Base-by-base conservation (phyloP, 2,888 invertebrate species). In the Galerucella calmariensis region DNA sequence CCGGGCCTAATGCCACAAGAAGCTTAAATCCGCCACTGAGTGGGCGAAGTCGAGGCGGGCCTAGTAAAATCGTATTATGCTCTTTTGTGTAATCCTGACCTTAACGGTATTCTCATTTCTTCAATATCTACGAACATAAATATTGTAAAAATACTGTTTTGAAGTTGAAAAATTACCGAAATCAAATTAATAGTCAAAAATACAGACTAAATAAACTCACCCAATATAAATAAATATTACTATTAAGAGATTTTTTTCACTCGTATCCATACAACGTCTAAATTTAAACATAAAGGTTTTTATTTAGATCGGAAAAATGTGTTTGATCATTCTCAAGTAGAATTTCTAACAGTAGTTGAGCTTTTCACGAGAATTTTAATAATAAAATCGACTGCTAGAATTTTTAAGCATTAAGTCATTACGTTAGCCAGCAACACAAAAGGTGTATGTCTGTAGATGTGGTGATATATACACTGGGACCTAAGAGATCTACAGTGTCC, bases 251-350 rank as follows among this genome's bases (percentile, higher is more conserved):
- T 41, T 41, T 41, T 51, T 51, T 51, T 51, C n/a, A 51, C 14
- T 4, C 12, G n/a, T 51, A 51, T 51, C 51, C 5, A n/a, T 51
- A n/a, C 51, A 8, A 14, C 14, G 51, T 51, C 51, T 51, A 51
- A 51, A n/a, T 51, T 51, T 51, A 51, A 51, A 51, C 51, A 14
- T 14, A 5, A 51, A n/a, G n/a, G 51, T 51, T 51, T 51, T n/a
- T 51, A 51, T 51, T 51, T 8, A n/a, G 14, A 51, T 51, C 51
- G n/a, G 6, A 12, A 51, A 51, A 51, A 51, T 51, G 51, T 51
- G 51, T 51, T n/a, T 51, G 51, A 51, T 51, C 51, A 14, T 51
- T 51, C n/a, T 51, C 51, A 51, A 51, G 51, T 51, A n/a, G 14
- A 35, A 51, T 51, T 14, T 51, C n/a, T n/a, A n/a, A n/a, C n/a